Conservation (phyloP, 2,888 invertebrate genomes). For the Prosopocoilus inquinatus region DNA sequence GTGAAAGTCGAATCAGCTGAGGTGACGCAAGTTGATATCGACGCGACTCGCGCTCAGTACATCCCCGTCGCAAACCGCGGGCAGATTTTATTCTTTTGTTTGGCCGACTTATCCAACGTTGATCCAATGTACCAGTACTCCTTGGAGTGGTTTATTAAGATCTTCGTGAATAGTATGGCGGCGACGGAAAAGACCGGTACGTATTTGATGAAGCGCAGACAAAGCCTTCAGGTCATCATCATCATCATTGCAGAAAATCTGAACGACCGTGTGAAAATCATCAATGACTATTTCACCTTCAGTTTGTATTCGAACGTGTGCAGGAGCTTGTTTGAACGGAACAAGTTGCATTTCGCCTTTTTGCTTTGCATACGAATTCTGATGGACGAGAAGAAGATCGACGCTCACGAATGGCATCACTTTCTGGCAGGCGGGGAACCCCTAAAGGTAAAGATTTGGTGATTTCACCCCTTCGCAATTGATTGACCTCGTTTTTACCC, state of each 20-base stretch:
- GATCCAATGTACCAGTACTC: slow-evolving; percentile 97
- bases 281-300: slow-evolving; percentile 80
- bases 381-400: slow-evolving; percentile 60
- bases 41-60: slow-evolving; percentile 75
- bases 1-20: slow-evolving; percentile 80
- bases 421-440: slow-evolving; percentile 72
- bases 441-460: slow-evolving; percentile 47
- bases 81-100: slow-evolving; percentile 83
- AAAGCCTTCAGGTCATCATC: slow-evolving; percentile 19
- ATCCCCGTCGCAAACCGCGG: slow-evolving; percentile 84
- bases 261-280: slow-evolving; percentile 69
- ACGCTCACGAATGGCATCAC: slow-evolving; percentile 69
- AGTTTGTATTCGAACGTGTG: slow-evolving; percentile 84
- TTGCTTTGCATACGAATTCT: slow-evolving; percentile 68
- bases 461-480: not conserved
- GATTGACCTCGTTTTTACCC: not conserved
- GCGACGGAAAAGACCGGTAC: slow-evolving; percentile 65
- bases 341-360: slow-evolving; percentile 84
- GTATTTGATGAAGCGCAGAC: not conserved
- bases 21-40: slow-evolving; percentile 79
- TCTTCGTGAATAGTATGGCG: slow-evolving; percentile 73
- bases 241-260: slow-evolving; percentile 60
- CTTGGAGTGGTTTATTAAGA: slow-evolving; percentile 84
- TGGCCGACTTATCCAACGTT: slow-evolving; percentile 80
- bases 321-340: slow-evolving; percentile 84